Conservation (phyloP, 2,888 invertebrate species). For the Cataglyphis cursor region DNA sequence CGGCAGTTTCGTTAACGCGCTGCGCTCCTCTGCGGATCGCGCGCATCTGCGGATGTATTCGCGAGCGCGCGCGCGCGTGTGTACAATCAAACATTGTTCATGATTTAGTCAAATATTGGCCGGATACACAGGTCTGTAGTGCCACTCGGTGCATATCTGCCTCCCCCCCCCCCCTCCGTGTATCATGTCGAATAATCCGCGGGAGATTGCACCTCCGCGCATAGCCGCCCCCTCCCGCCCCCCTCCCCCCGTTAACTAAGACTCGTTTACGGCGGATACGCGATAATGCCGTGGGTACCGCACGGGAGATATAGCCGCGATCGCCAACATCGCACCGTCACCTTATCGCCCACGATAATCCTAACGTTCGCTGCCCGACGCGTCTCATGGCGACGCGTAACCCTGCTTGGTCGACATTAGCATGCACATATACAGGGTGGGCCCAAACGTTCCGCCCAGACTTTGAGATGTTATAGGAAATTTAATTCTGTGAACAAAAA, state of each 20-base stretch:
- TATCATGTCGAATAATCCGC: conserved; percentile 85
- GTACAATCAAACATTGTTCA: conserved; percentile 87
- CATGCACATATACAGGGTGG: not conserved
- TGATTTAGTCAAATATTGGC: conserved; percentile 87
- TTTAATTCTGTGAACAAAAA: no score
- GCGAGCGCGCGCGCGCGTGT: conserved; percentile 72
- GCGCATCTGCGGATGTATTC: conserved; percentile 17
- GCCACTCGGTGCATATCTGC: conserved; percentile 79
- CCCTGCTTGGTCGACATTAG: conserved; percentile 22
- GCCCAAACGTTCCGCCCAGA: no score
- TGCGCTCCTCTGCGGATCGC: conserved; percentile 13
- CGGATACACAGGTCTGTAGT: conserved; percentile 86
- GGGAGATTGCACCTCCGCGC: conserved; percentile 83
- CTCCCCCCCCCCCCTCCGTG: conserved; percentile 76
- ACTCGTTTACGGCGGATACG: conserved; percentile 71
- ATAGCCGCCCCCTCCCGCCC: no score
- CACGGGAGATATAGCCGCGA: conserved; percentile 21
- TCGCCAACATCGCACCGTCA: conserved; percentile 28
- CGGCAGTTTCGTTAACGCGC: conserved; percentile 46
- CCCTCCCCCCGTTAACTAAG: conserved; percentile 81
- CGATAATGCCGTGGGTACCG: conserved; percentile 27
- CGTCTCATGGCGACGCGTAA: conserved; percentile 18
- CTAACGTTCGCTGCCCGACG: conserved; percentile 28
- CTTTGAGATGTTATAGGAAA: no score
- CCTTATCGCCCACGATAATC: conserved; percentile 56